phyloP scores from a whole-genome alignment of 1,140 invertebrate genomes.

The Achatina immaculata region DNA sequence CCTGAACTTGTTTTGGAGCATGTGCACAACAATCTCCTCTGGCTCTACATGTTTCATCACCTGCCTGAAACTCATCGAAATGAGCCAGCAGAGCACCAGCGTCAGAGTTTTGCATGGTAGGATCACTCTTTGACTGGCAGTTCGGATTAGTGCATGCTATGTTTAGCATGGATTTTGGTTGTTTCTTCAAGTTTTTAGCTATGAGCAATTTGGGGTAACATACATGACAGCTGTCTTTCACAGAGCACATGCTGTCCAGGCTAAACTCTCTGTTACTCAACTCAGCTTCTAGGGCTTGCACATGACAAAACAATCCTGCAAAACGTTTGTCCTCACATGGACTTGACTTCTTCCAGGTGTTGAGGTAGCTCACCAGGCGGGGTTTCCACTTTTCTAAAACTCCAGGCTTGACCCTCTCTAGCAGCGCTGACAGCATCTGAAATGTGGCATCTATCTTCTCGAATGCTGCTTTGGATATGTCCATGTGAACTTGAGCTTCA shows the following conservation, averaged over 20 bases:
- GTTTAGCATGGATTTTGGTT: not conserved
- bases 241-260: not conserved
- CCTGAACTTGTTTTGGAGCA: not conserved
- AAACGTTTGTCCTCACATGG: not conserved
- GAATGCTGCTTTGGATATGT: not conserved
- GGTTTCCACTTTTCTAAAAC: not conserved
- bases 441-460: not conserved
- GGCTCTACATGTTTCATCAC: not conserved
- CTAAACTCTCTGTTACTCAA: not conserved
- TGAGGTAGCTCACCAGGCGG: not conserved
- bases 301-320: not conserved
- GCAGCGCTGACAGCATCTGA: not conserved
- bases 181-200: not conserved
- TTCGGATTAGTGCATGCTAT: not conserved
- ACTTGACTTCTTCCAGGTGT: not conserved
- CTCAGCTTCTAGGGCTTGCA: not conserved
- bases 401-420: not conserved
- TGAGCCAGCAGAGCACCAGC: not conserved
- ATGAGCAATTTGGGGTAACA: not conserved
- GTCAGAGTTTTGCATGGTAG: not conserved
- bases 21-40: not conserved
- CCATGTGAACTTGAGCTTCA: not conserved
- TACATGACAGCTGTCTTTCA: not conserved
- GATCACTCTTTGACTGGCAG: slow-evolving; percentile 2
- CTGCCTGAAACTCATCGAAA: not conserved